Base-by-base conservation (phyloP, 1,140 invertebrate species). In the Steinernema feltiae region DNA sequence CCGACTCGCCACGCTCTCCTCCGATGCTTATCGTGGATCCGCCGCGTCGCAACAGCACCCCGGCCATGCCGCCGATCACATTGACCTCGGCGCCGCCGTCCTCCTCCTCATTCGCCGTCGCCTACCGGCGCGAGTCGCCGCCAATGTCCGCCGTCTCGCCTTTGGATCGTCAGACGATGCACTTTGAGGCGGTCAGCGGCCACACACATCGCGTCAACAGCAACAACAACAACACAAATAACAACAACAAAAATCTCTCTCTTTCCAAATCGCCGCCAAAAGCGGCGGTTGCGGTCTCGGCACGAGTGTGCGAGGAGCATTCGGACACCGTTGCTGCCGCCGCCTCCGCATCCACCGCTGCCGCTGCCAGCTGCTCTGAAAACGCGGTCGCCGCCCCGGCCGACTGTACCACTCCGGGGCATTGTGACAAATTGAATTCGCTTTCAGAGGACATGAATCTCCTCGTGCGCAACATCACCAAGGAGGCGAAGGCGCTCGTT, bases 391-490 rank as follows among this genome's bases (percentile, higher is more conserved):
- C n/a, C n/a, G 41, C 7, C n/a, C 53, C 53, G 12, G 15, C 12
- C 12, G 53, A 63, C 24, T 63, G 53, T 27, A 63, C 7, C 2
- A 63, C 12, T 27, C 15, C 15, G 53, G 53, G 3, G 53, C 2
- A 15, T 3, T 63, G 53, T 63, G 24, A 63, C 7, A 7, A 21
- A 27, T 63, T 63, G 15, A 63, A 17, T 3, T 15, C 53, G 12
- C 53, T 63, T 63, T 63, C 53, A 63, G 53, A 63, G 53, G 53
- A 63, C 24, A 63, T 63, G 53, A 63, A 63, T 27, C 53, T 63
- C 15, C 24, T 63, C 12, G 53, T 63, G 53, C 12, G 53, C 12
- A 63, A 63, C 24, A 63, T 63, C 24, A 63, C 53, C 12, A 63
- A 63, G 53, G 53, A 63, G 53, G 53, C 53, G 7, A 63, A 63